Percentiles rank a stretch among this genome's conserved stretches.
phyloP scores from a whole-genome alignment of 53 echinoderm and acorn worm genomes.

The Arbacia lixula region DNA sequence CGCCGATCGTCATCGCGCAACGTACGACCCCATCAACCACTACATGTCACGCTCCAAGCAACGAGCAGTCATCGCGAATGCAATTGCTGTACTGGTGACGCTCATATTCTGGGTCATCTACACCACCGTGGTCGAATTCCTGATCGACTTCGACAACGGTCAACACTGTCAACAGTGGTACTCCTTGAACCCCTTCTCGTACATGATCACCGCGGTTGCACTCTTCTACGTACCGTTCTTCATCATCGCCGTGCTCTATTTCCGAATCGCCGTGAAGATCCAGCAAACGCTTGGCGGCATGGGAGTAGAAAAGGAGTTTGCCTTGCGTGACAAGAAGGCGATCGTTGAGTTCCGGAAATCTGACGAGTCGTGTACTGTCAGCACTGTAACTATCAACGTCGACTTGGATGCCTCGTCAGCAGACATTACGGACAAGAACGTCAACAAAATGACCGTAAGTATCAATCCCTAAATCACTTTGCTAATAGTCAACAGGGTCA shows the following conservation, averaged over 20 bases:
- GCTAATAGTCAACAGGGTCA: too few species aligned
- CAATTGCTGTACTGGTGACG: neutral
- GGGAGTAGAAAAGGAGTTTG: conserved; percentile 1
- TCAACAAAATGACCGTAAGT: neutral
- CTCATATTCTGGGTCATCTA: conserved; percentile 22
- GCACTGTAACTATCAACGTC: neutral
- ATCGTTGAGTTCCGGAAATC: neutral
- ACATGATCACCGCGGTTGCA: neutral
- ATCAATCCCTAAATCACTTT: neutral
- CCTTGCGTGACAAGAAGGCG: neutral
- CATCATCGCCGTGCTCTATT: conserved; percentile 29
- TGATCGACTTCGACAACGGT: conserved; percentile 48
- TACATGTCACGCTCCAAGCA: conserved; percentile 40
- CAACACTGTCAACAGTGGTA: conserved; percentile 14
- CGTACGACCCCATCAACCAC: conserved; percentile 46
- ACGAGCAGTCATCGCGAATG: conserved; percentile 11
- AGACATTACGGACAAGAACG: neutral
- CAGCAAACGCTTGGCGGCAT: neutral
- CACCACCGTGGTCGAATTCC: conserved; percentile 8
- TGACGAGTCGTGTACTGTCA: conserved; percentile 15
- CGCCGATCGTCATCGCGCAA: conserved; percentile 36
- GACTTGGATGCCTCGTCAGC: conserved; percentile 3
- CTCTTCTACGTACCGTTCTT: conserved; percentile 16
- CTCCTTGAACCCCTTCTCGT: neutral
- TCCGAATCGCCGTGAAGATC: conserved; percentile 27